A percentile compares a stretch with the other conserved stretches of the same genome.
These are phyloP conservation scores for Aviceda subcristata DNA, from an alignment of 2,113 vertebrate species.

Conservation along the genomic window DNA sequence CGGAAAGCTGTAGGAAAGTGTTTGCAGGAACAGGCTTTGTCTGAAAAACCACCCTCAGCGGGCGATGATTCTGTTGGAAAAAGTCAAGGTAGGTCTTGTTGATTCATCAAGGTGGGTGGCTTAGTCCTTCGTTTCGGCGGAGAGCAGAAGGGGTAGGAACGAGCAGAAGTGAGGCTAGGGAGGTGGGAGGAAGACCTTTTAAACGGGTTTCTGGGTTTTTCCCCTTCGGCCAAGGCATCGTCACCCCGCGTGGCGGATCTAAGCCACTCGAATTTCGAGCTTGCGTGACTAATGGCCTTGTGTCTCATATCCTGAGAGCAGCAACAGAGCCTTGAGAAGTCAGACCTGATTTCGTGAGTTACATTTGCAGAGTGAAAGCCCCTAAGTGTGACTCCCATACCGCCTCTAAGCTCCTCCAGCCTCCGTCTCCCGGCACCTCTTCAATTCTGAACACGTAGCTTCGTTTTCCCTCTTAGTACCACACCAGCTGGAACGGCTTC, in stretches of 20 bases:
- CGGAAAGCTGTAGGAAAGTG: not conserved
- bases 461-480: not conserved
- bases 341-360: not conserved
- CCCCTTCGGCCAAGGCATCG: not conserved
- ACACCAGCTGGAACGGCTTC: not conserved
- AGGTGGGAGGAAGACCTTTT: not conserved
- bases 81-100: not conserved
- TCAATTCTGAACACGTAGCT: not conserved
- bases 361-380: not conserved
- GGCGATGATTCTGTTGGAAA: not conserved
- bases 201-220: not conserved
- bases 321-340: not conserved
- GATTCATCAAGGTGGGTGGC: not conserved
- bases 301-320: not conserved
- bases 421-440: not conserved
- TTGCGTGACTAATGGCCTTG: not conserved
- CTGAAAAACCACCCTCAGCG: not conserved
- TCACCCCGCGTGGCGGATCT: not conserved
- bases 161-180: not conserved
- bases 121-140: not conserved
- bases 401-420: not conserved
- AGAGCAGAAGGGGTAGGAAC: not conserved
- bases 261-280: not conserved
- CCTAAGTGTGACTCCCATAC: not conserved
- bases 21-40: not conserved